Conservation (phyloP, 2,888 invertebrate species). For the Artemia sinica region DNA sequence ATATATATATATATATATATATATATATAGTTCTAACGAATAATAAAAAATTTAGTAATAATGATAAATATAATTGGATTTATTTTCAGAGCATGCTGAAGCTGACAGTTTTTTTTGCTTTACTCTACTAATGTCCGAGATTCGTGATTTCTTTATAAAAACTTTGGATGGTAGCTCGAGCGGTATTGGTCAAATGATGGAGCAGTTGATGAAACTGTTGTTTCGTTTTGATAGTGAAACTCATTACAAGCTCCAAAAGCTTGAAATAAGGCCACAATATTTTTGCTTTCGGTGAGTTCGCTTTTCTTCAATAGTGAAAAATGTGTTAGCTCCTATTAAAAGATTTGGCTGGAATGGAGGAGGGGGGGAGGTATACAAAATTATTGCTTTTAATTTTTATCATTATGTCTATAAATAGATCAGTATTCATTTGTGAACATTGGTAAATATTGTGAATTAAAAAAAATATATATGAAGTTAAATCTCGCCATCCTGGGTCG, state of each 20-base stretch:
- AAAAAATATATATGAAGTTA: too few relatives aligned
- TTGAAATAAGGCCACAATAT: conserved; percentile 83
- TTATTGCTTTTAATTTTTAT: conserved; percentile 75
- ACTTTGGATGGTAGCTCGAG: conserved; percentile 79
- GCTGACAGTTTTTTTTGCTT: conserved; percentile 97
- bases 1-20: too few relatives aligned
- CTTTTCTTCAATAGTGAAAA: too few relatives aligned
- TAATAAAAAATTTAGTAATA: too few relatives aligned
- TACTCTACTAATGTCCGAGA: conserved; percentile 92
- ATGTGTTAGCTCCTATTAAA: conserved; percentile 17
- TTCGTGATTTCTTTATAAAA: conserved; percentile 90
- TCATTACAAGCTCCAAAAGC: conserved; percentile 54
- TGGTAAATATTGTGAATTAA: too few relatives aligned
- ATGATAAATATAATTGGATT: conserved; percentile 10
- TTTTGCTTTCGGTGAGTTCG: conserved; percentile 63
- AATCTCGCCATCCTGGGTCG: too few relatives aligned
- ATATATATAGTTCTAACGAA: background rate
- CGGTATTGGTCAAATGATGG: conserved; percentile 83
- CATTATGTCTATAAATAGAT: conserved; percentile 91
- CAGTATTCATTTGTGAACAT: too few relatives aligned
- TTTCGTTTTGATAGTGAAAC: conserved; percentile 57
- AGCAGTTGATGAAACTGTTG: conserved; percentile 53
- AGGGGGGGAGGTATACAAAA: conserved; percentile 24
- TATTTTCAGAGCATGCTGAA: conserved; percentile 62
- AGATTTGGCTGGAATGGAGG: conserved; percentile 15